Evolutionary conservation across 2,888 invertebrate genomes (phyloP).

Genomic region (Habroteleia sp.): DNA sequence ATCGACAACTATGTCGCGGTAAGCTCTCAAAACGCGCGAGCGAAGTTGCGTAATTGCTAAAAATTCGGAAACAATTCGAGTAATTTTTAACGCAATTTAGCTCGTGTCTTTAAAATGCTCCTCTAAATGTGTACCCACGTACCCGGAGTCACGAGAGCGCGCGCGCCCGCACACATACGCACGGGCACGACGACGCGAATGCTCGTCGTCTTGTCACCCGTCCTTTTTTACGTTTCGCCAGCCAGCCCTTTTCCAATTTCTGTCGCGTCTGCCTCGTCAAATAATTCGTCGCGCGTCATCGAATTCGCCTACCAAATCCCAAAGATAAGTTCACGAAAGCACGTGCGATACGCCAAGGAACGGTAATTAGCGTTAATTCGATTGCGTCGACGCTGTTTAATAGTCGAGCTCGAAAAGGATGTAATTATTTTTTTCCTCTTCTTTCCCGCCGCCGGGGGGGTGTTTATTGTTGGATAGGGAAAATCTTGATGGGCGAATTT

Average conservation of each 20-base stretch:
- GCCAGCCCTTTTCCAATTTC: constrained; percentile 61
- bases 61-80: constrained; percentile 37
- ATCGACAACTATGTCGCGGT: too few relatives aligned
- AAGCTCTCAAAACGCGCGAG: background rate
- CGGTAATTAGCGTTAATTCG: constrained; percentile 64
- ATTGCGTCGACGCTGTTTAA: constrained; percentile 60
- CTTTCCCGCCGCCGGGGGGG: constrained; percentile 1
- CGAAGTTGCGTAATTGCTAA: constrained; percentile 5
- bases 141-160: constrained; percentile 7
- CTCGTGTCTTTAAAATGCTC: constrained; percentile 27
- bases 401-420: constrained; percentile 54
- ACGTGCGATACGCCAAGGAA: constrained; percentile 58
- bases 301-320: constrained; percentile 60
- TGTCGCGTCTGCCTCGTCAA: constrained; percentile 61
- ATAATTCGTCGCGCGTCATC: constrained; percentile 65
- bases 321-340: constrained; percentile 58
- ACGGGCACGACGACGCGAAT: constrained; percentile 10
- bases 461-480: constrained; percentile 52
- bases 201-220: constrained; percentile 52
- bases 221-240: constrained; percentile 42
- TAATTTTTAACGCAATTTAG: constrained; percentile 45
- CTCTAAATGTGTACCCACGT: constrained; percentile 42
- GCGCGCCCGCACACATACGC: constrained; percentile 2
- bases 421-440: constrained; percentile 50
- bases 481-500: constrained; percentile 53